phyloP scores from a whole-genome alignment of 2,888 invertebrate species.

The Pseudococcus jackbeardsleyi region DNA sequence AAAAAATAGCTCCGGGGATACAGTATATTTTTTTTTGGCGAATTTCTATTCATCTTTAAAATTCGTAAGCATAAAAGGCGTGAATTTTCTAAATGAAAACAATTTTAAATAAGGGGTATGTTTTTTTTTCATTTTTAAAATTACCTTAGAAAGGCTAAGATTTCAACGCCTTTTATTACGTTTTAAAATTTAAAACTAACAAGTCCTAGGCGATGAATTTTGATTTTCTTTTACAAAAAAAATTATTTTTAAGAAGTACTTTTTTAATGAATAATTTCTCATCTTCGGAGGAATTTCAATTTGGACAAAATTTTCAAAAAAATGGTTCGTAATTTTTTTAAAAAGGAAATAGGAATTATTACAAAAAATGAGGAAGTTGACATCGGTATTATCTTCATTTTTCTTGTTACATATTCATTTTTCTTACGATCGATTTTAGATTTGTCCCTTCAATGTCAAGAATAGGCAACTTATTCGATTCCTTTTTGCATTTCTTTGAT shows the following conservation, averaged over 20 bases:
- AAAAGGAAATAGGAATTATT: too few relatives aligned
- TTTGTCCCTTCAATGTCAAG: too few relatives aligned
- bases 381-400: too few relatives aligned
- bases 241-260: too few relatives aligned
- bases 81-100: neutral
- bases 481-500: too few relatives aligned
- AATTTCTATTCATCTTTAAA: neutral
- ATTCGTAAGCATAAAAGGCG: neutral
- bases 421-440: too few relatives aligned
- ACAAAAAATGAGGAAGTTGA: too few relatives aligned
- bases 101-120: neutral
- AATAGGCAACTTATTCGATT: too few relatives aligned
- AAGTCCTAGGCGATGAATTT: constrained; percentile 15
- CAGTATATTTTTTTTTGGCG: neutral
- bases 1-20: neutral
- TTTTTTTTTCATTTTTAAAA: neutral
- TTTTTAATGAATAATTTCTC: too few relatives aligned
- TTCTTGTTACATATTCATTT: too few relatives aligned
- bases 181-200: neutral
- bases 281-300: too few relatives aligned
- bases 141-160: neutral
- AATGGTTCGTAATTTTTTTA: neutral
- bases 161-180: neutral
- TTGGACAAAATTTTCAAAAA: too few relatives aligned
- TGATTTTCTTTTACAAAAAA: neutral